Evolutionary conservation across 2,888 invertebrate species (phyloP), one percentile per base, ranked within the genome.

Genomic region (Stenodera caucasica): DNA sequence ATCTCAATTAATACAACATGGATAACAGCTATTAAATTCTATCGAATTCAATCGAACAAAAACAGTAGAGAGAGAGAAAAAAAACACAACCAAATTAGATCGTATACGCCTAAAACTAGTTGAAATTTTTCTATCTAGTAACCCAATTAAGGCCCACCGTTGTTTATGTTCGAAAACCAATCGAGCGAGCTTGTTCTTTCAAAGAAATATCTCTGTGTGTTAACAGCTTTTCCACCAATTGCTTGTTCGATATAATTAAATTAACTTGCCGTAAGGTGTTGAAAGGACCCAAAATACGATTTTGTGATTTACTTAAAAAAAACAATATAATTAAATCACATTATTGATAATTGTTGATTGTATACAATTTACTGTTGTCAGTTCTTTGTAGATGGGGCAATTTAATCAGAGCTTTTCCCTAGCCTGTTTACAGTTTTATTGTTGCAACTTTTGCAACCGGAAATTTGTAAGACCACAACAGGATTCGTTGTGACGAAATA

Each of bases 101-200:
- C 2, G 45, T 12, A 12, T 5, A 21, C 45, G 8, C 21, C 45
- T 18, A 11, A 40, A 40, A n/a, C 8, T 18, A 18, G 45, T 45
- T 45, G 8, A 21, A 45, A 45, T 45, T 45, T 45, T 45, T 45
- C 45, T 15, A 40, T 18, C 12, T 2, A 4, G 2, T 12, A 45
- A 45, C 3, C 45, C 21, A 45, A 45, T 45, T 6, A 45, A 21
- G 21, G 3, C 11, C 11, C 21, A 45, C 21, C 45, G 21, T 21
- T 45, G 62, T 59, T 62, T 58, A 62, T 59, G 56, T 50, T 56
- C 32, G 40, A 56, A 62, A 62, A 55, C 59, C 58, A 62, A 59
- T 62, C 49, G 58, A 35, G 29, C 35, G 18, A 18, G 23, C 57
- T 59, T 56, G 62, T 62, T 58, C 58, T 55, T 55, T 32, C 53